Base-by-base conservation (phyloP, 2,888 invertebrate genomes). In the Cartodere bifasciata region DNA sequence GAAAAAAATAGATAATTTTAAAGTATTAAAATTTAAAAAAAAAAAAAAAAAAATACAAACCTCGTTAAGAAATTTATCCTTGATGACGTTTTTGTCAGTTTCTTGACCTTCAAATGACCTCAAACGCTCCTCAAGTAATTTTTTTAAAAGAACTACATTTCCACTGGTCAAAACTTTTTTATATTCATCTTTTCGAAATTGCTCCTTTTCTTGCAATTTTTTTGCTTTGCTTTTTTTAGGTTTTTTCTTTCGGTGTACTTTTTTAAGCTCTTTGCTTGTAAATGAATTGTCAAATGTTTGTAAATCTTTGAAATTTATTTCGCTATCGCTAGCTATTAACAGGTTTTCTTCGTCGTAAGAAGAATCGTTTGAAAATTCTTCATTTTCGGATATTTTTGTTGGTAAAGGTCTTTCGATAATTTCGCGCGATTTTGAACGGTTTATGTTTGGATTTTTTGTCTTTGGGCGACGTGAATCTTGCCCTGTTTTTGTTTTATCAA, bases 401-500 rank as follows among this genome's bases (percentile, higher is more conserved):
- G 74, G 73, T 1, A 74, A 45, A 24, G 70, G 67, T 13, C 74
- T 60, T 21, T 67, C 65, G 0, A 62, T 46, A 0, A 66, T 60
- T 42, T 74, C 74, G 42, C 76, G 65, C 25, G 53, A 63, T 44
- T 75, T 75, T 1, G 73, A 72, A 35, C 75, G 62, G 42, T 75
- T 69, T 5, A 72, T 58, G 3, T 49, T 49, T 17, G 43, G 28
- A 11, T 42, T 34, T 29, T 49, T 46, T 3, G 37, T 37, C 46
- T 50, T 53, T 29, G 38, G 44, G 25, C 50, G 38, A 41, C 47
- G 52, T 2, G 43, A 29, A 20, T 41, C 42, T 5, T 39, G 38
- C 28, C 50, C 50, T 2, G 47, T 35, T 32, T n/a, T n/a, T n/a
- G n/a, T n/a, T n/a, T n/a, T n/a, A 2, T 45, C 39, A 24, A 56